phyloP scores from a whole-genome alignment of 2,113 vertebrate species.

The Cariama cristata region DNA sequence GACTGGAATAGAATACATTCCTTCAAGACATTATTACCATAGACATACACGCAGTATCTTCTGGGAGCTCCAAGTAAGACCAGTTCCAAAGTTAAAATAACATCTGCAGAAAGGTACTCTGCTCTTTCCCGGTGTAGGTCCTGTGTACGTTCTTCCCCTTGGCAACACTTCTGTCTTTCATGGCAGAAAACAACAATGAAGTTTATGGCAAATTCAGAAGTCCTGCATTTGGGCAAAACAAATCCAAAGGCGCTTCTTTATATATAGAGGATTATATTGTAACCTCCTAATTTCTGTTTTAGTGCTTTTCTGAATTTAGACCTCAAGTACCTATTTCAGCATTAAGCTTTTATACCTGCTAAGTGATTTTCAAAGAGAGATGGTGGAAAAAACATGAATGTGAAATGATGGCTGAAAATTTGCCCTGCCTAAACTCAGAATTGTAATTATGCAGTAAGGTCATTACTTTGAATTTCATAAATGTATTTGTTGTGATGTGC shows the following conservation, averaged over 20 bases:
- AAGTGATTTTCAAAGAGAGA: neutral
- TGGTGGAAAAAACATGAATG: neutral
- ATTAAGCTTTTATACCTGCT: neutral
- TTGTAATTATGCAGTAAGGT: neutral
- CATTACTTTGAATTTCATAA: neutral
- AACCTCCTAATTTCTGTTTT: neutral
- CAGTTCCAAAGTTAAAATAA: neutral
- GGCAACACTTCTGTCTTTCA: neutral
- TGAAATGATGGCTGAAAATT: neutral
- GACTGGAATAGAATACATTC: conserved; percentile 89
- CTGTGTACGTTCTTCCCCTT: neutral
- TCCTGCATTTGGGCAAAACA: neutral
- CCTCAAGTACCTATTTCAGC: neutral
- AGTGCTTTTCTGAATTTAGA: neutral
- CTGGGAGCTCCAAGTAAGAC: conserved; percentile 95
- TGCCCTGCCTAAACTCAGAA: neutral
- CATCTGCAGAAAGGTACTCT: neutral
- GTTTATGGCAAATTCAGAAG: neutral
- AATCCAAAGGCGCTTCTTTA: neutral
- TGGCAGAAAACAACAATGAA: neutral
- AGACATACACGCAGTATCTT: conserved; percentile 98
- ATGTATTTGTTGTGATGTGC: neutral
- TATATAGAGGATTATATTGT: accelerated
- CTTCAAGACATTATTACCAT: conserved; percentile 96
- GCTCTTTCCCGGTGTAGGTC: neutral